Conservation (phyloP, 2,888 invertebrate species). For the Notocelia uddmanniana region DNA sequence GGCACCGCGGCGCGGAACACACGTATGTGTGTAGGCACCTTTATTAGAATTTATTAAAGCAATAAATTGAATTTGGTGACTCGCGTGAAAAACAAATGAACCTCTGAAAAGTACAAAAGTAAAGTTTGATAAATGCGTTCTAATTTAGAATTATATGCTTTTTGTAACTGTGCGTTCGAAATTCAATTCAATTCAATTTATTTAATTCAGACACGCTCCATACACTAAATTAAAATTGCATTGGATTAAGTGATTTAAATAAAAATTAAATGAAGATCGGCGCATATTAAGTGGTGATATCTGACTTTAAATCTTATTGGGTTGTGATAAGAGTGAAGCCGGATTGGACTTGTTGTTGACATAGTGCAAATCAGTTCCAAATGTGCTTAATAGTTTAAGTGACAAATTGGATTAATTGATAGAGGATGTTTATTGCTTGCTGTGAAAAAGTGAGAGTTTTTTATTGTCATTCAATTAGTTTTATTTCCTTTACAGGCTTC, state of each 20-base stretch:
- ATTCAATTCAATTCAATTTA: too few species aligned
- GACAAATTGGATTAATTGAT: slow-evolving; percentile 40
- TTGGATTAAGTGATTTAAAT: slow-evolving; percentile 26
- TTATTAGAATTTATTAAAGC: slow-evolving; percentile 39
- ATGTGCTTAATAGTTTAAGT: slow-evolving; percentile 31
- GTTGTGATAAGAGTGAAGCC: slow-evolving; percentile 12
- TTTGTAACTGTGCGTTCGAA: background rate
- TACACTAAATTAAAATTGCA: too few species aligned
- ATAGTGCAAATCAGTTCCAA: background rate
- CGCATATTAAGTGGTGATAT: background rate
- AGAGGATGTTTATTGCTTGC: slow-evolving; percentile 43
- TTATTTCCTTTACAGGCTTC: background rate
- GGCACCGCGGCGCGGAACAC: slow-evolving; percentile 30
- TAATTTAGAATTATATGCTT: slow-evolving; percentile 7
- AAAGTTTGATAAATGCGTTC: slow-evolving; percentile 3
- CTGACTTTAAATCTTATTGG: background rate
- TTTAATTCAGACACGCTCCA: too few species aligned
- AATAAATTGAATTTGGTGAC: slow-evolving; percentile 31
- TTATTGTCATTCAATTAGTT: background rate
- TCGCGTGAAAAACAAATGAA: slow-evolving; percentile 4
- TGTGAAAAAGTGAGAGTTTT: slow-evolving; percentile 38
- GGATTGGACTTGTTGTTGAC: background rate
- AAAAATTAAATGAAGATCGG: background rate
- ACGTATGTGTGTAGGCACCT: slow-evolving; percentile 25
- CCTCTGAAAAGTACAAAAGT: background rate